Conservation (phyloP, 1,140 invertebrate genomes). For the Galendromus occidentalis region DNA sequence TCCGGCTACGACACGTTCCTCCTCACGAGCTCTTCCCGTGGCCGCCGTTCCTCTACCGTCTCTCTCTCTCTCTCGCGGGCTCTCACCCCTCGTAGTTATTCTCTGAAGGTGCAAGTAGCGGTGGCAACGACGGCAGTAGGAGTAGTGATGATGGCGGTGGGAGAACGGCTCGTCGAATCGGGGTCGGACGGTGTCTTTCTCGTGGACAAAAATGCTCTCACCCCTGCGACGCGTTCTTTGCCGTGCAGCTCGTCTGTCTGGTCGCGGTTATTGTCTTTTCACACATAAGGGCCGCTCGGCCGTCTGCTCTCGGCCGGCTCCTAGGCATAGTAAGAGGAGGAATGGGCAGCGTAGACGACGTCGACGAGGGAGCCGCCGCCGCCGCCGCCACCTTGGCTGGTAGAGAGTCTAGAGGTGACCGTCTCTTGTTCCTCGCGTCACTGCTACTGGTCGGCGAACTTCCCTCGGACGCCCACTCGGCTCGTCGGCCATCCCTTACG, state of each 20-base stretch:
- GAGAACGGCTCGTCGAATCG: too few species aligned
- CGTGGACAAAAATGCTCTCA: constrained; percentile 11
- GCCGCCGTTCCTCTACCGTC: too few species aligned
- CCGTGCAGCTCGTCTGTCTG: neutral
- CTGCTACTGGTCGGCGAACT: too few species aligned
- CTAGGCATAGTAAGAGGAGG: too few species aligned
- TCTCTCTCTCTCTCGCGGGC: too few species aligned
- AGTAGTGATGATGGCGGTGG: too few species aligned
- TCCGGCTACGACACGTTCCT: constrained; percentile 6
- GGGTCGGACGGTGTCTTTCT: neutral
- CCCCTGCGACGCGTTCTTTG: neutral
- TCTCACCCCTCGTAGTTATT: too few species aligned
- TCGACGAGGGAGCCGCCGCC: too few species aligned
- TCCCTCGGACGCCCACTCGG: too few species aligned
- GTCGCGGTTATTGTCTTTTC: constrained; percentile 12
- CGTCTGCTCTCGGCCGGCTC: neutral
- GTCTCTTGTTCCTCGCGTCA: neutral
- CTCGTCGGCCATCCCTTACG: neutral
- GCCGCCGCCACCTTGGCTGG: neutral
- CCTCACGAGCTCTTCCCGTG: neutral
- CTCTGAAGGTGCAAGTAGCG: too few species aligned
- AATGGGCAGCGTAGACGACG: too few species aligned
- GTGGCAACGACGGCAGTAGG: too few species aligned
- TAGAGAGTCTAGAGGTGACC: neutral
- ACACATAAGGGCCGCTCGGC: constrained; percentile 3